Conservation (phyloP, 2,797 vertebrate species). For the Myotis pilosus region DNA sequence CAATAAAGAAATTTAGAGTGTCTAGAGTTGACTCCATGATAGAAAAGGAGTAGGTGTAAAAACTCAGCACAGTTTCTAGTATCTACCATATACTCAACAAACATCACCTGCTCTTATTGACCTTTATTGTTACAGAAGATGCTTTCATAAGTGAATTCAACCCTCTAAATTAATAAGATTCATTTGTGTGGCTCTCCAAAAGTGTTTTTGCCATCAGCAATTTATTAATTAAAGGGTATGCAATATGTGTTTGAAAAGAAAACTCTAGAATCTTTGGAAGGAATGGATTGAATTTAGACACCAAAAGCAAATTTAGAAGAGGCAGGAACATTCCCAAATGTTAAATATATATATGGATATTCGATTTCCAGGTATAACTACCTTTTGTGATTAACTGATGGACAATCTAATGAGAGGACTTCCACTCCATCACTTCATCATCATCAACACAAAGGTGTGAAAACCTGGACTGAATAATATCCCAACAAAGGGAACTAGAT, state of each 20-base stretch:
- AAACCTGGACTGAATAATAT: background rate
- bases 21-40: background rate
- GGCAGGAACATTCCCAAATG: background rate
- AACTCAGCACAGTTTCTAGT: background rate
- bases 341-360: background rate
- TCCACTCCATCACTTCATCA: no score
- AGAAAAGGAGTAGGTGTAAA: background rate
- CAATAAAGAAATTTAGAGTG: no score
- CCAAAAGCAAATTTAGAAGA: background rate
- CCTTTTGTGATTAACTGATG: background rate
- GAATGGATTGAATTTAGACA: background rate
- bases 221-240: background rate
- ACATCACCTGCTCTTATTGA: background rate
- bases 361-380: background rate
- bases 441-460: background rate
- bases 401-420: background rate
- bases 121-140: background rate
- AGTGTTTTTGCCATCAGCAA: background rate
- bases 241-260: background rate
- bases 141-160: background rate
- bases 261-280: background rate
- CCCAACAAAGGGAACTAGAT: background rate
- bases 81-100: background rate
- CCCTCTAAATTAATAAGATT: background rate
- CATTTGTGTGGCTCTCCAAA: slow-evolving; percentile 11